Evolutionary conservation across 1,140 invertebrate genomes (phyloP), one percentile per base, ranked within the genome.

Genomic region (Achatina immaculata): DNA sequence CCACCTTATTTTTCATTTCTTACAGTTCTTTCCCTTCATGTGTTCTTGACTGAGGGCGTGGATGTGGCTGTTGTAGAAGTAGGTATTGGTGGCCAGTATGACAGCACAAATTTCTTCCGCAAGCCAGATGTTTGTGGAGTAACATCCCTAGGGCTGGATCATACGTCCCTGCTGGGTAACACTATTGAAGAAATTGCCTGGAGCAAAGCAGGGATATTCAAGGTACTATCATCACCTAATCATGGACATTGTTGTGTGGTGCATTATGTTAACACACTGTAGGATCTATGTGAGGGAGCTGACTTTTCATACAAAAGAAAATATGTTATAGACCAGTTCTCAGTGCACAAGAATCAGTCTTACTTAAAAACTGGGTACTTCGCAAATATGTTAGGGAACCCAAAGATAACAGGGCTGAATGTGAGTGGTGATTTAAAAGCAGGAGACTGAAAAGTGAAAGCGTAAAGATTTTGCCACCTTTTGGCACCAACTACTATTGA

Each of bases 141-240:
- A 40, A 96, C 96, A 0, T 96, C 96, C 9, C 91, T 99, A 62
- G 97, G 96, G 0, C 86, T 97, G 24, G 98, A 99, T 90, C 98
- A 99, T 89, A 88, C 86, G 9, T 90, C 92, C 0, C 90, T 99
- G 9, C 90, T 99, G 19, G 98, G 98, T 2, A 91, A 94, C 36
- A 97, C 96, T 0, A 87, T 99, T 9, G 93, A 95, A 82, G 92
- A 96, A 89, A 99, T 99, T 83, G 97, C 98, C 0, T 95, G 94
- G 92, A 96, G 99, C 78, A 99, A 99, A 92, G 95, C 96, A 0
- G 98, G 98, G 7, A 98, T 99, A 81, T 96, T 99, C 91, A 99
- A 99, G 85, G 90, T 91, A 84, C 77, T 66, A 36, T 9, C n/a
- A 7, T 14, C 24, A 24, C 7, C 9, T 11, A 66, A 9, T n/a